A percentile compares a stretch with the other conserved stretches of the same genome.
These are phyloP conservation scores for Phalacrocorax brasilianus DNA, from an alignment of 2,113 vertebrate genomes.

Conservation along the genomic window DNA sequence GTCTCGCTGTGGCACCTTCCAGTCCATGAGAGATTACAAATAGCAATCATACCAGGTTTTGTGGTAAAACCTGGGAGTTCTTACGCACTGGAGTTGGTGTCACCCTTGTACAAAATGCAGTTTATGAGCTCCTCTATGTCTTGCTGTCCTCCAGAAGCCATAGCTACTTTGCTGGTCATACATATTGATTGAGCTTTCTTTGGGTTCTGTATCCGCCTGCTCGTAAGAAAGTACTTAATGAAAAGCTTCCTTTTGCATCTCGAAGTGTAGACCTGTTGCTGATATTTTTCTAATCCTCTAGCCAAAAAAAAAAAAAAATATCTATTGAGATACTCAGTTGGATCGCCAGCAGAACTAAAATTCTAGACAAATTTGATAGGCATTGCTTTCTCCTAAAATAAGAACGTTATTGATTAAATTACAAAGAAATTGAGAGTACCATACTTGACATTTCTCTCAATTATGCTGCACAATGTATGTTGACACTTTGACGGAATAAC, in stretches of 20 bases:
- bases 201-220: background rate
- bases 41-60: background rate
- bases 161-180: background rate
- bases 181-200: background rate
- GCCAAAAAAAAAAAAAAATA: background rate
- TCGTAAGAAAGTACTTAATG: background rate
- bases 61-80: background rate
- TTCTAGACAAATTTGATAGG: background rate
- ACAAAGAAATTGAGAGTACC: conserved; percentile 24
- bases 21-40: background rate
- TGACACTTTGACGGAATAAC: conserved; percentile 43
- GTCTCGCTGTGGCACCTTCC: background rate
- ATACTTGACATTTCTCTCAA: conserved; percentile 49
- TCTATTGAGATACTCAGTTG: background rate
- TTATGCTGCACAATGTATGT: conserved; percentile 30
- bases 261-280: background rate
- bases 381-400: conserved; percentile 31
- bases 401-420: conserved; percentile 41
- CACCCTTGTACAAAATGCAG: conserved; percentile 50
- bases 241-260: conserved; percentile 17
- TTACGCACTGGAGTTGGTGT: conserved; percentile 7
- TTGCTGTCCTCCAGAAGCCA: conserved; percentile 31
- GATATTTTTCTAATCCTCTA: background rate
- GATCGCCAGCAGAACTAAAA: conserved; percentile 20
- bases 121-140: conserved; percentile 2